Evolutionary conservation across 2,797 vertebrate species (phyloP).

Genomic region (Hapalemur alaotrensis): DNA sequence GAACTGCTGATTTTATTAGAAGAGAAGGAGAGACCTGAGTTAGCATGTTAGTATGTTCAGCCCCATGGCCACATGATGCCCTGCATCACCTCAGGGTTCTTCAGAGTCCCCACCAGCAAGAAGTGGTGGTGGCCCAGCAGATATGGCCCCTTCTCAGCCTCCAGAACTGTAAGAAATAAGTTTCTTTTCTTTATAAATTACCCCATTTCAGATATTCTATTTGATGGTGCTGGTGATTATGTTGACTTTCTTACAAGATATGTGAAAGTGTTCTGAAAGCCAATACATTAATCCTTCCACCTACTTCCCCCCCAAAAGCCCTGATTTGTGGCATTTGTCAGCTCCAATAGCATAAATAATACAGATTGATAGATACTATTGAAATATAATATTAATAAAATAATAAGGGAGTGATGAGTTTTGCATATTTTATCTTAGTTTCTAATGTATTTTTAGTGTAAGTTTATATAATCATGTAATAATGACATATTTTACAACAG

Average conservation of each 20-base stretch:
- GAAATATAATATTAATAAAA: neutral
- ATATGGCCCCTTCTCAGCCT: neutral
- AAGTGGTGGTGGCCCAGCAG: too few relatives aligned
- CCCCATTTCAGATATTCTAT: neutral
- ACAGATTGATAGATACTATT: neutral
- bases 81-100: neutral
- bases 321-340: neutral
- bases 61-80: neutral
- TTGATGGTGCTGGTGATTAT: neutral
- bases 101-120: neutral
- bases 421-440: neutral
- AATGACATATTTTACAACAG: neutral
- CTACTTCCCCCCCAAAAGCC: fast-evolving
- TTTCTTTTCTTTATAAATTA: neutral
- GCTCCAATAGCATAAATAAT: neutral
- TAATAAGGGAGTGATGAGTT: neutral
- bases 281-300: neutral
- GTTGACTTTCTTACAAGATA: neutral
- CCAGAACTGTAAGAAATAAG: neutral
- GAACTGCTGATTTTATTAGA: neutral
- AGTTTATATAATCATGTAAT: neutral
- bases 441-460: neutral
- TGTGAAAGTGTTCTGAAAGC: neutral
- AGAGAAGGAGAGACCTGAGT: neutral
- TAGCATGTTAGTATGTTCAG: neutral